Base-by-base conservation (phyloP, 1,140 invertebrate genomes). In the Ylistrum balloti region DNA sequence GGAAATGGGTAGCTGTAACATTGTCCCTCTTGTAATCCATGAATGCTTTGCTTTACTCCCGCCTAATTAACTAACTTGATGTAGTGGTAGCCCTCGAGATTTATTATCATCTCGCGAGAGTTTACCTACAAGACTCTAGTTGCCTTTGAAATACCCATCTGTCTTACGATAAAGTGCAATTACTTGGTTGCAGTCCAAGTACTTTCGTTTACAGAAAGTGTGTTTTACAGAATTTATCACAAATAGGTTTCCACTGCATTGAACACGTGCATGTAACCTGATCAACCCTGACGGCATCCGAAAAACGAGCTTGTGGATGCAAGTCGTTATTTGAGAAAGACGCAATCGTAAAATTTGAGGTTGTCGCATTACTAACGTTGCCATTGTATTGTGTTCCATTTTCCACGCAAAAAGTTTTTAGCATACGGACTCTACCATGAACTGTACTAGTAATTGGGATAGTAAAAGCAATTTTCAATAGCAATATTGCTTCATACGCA, bases 151-250 rank as follows among this genome's bases (percentile, higher is more conserved):
- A 74, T 11, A 74, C 1, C 56, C 22, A 74, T 74, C 28, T n/a
- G 56, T 74, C 56, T 74, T 74, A 74, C 22, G 56, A 74, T 74
- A 74, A 74, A n/a, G 56, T 74, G n/a, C 56, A 74, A 28, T 74
- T 74, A 74, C 56, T 74, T 74, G 56, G 56, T 74, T 74, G 56
- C 13, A 74, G 22, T 74, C 56, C 56, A 74, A 74, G n/a, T 74
- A 74, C 56, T 74, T 74, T 74, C 56, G 56, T 74, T 74, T 74
- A n/a, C 56, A 5, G 56, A n/a, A 74, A 74, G 22, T 28, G 56
- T 74, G 56, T 28, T 74, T 74, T 74, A n/a, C 56, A 11, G 56
- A 74, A 74, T n/a, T 28, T 74, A 28, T 74, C 56, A 28, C 22
- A 74, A 74, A 74, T 74, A 74, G 22, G 56, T 74, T 74, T 74